Percentiles rank a stretch among this genome's conserved stretches.
These are phyloP conservation scores for Nibea albiflora DNA, from an alignment of 2,113 vertebrate species.

Conservation along the genomic window DNA sequence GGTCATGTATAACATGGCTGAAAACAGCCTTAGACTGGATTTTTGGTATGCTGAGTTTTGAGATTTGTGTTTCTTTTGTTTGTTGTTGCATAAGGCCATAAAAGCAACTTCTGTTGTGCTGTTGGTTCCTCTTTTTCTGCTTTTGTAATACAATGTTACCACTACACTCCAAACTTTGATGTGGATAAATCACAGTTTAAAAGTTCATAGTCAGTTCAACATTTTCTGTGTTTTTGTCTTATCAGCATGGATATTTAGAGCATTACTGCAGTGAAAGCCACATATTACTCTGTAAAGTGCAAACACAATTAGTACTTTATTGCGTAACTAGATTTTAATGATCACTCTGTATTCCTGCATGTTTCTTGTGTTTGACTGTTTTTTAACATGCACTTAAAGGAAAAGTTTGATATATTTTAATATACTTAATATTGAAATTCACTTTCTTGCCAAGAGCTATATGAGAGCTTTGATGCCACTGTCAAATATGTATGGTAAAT, in stretches of 20 bases:
- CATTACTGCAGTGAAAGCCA: not conserved
- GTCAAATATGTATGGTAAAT: too few relatives aligned
- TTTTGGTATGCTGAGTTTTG: slow-evolving; percentile 13
- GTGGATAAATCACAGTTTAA: not conserved
- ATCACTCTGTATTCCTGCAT: not conserved
- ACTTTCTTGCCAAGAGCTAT: too few relatives aligned
- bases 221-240: not conserved
- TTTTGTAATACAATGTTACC: not conserved
- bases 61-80: not conserved
- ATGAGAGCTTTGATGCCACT: too few relatives aligned
- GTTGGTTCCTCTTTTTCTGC: not conserved
- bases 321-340: not conserved
- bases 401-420: not conserved
- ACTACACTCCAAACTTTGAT: not conserved
- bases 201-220: not conserved
- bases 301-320: not conserved
- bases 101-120: slow-evolving; percentile 15
- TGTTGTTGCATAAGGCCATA: not conserved
- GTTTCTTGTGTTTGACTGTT: too few relatives aligned
- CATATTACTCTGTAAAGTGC: not conserved
- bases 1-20: slow-evolving; percentile 57
- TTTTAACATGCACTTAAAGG: not conserved
- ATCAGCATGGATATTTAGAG: not conserved
- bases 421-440: not conserved
- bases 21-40: slow-evolving; percentile 2